Base-by-base conservation (phyloP, 2,888 invertebrate species). In the Sinodicranocentrus sp. region DNA sequence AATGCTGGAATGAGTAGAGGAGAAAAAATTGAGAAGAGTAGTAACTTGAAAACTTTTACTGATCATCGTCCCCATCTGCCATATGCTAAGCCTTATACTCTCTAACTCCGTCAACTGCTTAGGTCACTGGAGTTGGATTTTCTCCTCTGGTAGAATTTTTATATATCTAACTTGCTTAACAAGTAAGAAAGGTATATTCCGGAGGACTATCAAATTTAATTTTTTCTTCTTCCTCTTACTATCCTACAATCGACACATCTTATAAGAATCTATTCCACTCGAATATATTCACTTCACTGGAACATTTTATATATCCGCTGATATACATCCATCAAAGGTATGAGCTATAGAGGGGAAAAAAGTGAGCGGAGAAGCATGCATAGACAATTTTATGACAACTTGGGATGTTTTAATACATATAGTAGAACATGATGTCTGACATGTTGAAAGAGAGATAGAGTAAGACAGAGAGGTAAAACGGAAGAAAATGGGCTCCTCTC, bases 151-250 rank as follows among this genome's bases (percentile, higher is more conserved):
- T 73, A 48, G 33, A n/a, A n/a, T n/a, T n/a, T n/a, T n/a, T n/a
- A n/a, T n/a, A n/a, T n/a, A 19, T 21, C 52, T 33, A 57, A 67
- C 76, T 67, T 76, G 57, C 10, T 10, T 76, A 76, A 44, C 76
- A 43, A 67, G 67, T 76, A 10, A 8, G 23, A 44, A 25, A 6
- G 28, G 25, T 15, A 63, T 65, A 33, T 19, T 21, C 10, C 19
- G 59, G n/a, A 26, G 67, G 21, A 76, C 39, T 54, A 76, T 67
- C 76, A 67, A 76, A 57, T 76, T 76, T 26, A 39, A 19, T 33
- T n/a, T 67, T 57, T 19, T 57, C 54, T 3, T n/a, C 17, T 48
- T 48, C 17, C 33, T n/a, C n/a, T n/a, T n/a, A n/a, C 39, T 13
- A 6, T 39, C 17, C 48, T 10, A 48, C 48, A 65, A 75, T 65